Evolutionary conservation across 2,797 vertebrate genomes (phyloP), one percentile per base, ranked within the genome.

Genomic region (Cetoscarus ocellatus): DNA sequence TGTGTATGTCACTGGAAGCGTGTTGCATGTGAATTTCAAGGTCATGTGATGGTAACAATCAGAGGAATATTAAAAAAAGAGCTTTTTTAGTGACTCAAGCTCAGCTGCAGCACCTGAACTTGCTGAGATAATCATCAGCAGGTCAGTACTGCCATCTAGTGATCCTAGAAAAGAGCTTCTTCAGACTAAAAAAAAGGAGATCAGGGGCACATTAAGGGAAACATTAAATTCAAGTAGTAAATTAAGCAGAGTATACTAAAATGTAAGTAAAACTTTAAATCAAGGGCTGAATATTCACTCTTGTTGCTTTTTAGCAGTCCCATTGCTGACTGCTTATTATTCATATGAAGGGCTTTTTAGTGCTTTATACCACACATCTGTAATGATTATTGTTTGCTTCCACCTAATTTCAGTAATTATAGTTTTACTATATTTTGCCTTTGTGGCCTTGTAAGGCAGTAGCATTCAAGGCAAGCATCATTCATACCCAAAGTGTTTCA

Each of bases 71-170:
- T 75, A 47, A 82, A 79, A 53, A 27, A 56, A 58, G 40, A 65
- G 48, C 53, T 59, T 44, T 43, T 67, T 74, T 58, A 43, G 53
- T 63, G 66, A 73, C 50, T 74, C 15, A 14, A 61, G 49, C 43
- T 18, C 39, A 53, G 34, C 36, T 55, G 44, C 27, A 36, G 35
- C 0, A 0, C n/a, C 66, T 12, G 9, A n/a, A 35, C 54, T 38
- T 27, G 51, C 42, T 45, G 57, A 70, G 63, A 50, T 73, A 27
- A 58, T 49, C 59, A 86, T 86, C 58, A 75, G 72, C 49, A 77
- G 84, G 77, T 48, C 18, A 54, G 69, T 81, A 87, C 83, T 91
- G 86, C 82, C 90, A 91, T 77, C 92, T 92, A 88, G 90, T 83
- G 92, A 44, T 27, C 6, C 6, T 18, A 11, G 19, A 44, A 51